Base-by-base conservation (phyloP, 2,888 invertebrate genomes). In the Nemotelus pantherinus region DNA sequence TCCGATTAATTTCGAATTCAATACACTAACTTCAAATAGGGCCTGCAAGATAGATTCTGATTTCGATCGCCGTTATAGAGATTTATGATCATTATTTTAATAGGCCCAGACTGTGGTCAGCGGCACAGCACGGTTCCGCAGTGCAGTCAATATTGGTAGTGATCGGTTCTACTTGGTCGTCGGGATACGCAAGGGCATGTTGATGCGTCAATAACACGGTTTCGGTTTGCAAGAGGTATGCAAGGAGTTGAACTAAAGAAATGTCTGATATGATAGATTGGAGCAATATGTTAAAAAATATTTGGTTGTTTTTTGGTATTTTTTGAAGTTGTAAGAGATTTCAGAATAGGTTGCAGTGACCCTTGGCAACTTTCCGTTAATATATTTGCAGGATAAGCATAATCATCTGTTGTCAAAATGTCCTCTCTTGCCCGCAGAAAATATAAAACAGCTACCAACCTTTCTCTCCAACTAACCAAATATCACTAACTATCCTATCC, bases 1-100 rank as follows among this genome's bases (percentile, higher is more conserved):
- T 84, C 84, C 84, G 83, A 85, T 85, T 84, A 83, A 85, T 85
- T 84, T 83, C 79, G 82, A 82, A 84, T 84, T 84, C 83, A 83
- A 81, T 82, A 80, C 81, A 77, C 75, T 39, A 39, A 45, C 25
- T n/a, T 45, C 57, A 57, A 53, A 58, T 44, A 43, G 50, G 72
- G 58, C 45, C 50, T 50, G n/a, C 63, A 60, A 58, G 57, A 25
- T 25, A 25, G 25, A 25, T 25, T 25, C 25, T 25, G 25, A 25
- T 25, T 1, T 25, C 25, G 25, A 25, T 25, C 25, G 25, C 25
- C 25, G 25, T 25, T 25, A 25, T 25, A 25, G 25, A 25, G 67
- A 67, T 76, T 70, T 77, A 75, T 68, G 72, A 25, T 45, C 45
- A 39, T 58, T 7, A 63, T 60, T 74, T 74, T 60, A 74, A 60